These are phyloP conservation scores for Sialis lutaria DNA, from an alignment of 2,888 invertebrate genomes.

Conservation along the genomic window DNA sequence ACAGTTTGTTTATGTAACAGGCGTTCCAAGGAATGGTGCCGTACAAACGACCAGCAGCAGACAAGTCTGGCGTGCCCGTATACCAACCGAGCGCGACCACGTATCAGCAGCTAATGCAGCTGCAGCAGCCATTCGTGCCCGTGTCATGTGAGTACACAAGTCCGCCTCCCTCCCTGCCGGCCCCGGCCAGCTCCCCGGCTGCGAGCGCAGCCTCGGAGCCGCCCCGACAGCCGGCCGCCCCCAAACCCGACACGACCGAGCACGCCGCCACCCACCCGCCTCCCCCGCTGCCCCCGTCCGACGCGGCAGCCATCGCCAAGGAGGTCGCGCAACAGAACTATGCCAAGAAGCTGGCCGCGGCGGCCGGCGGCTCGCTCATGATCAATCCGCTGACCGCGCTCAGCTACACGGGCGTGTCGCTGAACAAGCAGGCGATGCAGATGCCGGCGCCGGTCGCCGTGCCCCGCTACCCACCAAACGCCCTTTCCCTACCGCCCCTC, in stretches of 20 bases:
- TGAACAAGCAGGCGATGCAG: slow-evolving; percentile 40
- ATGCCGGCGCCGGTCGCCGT: slow-evolving; percentile 13
- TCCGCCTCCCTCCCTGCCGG: slow-evolving; percentile 33
- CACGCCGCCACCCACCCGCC: slow-evolving; percentile 14
- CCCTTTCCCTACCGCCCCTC: slow-evolving; percentile 17
- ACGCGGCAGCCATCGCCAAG: slow-evolving; percentile 53
- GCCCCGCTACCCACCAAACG: slow-evolving; percentile 14
- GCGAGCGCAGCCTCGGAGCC: slow-evolving; percentile 16
- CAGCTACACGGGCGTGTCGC: slow-evolving; percentile 50
- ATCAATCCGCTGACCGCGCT: slow-evolving; percentile 31
- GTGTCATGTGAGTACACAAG: slow-evolving; percentile 95
- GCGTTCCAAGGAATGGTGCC: slow-evolving; percentile 88
- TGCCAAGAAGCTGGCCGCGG: slow-evolving; percentile 47
- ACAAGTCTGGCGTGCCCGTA: slow-evolving; percentile 91
- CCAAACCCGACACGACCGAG: slow-evolving; percentile 17
- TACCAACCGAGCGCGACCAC: slow-evolving; percentile 84
- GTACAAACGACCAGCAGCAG: slow-evolving; percentile 89
- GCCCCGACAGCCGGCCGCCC: slow-evolving; percentile 14
- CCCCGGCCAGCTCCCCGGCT: slow-evolving; percentile 13
- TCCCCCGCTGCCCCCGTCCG: slow-evolving; percentile 22
- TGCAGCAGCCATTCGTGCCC: slow-evolving; percentile 88
- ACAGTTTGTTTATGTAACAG: slow-evolving; percentile 29
- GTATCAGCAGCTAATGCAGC: slow-evolving; percentile 90
- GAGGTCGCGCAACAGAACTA: slow-evolving; percentile 73
- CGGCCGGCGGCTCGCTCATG: slow-evolving; percentile 17